Percentiles rank a stretch among this genome's conserved stretches.
Conservation (phyloP, 2,113 vertebrate genomes). For the Acrocephalus kingi region DNA sequence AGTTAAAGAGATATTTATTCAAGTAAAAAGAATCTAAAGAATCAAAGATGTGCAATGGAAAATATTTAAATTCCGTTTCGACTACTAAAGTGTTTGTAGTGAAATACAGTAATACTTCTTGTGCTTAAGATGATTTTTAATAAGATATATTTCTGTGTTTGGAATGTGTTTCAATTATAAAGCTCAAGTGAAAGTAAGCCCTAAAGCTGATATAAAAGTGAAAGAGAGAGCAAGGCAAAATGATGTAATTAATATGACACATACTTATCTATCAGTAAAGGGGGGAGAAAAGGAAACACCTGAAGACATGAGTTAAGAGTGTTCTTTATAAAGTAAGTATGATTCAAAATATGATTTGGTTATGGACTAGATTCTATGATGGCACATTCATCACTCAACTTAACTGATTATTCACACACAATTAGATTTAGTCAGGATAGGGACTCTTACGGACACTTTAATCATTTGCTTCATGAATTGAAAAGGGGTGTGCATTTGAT, state of each 20-base stretch:
- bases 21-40: background rate
- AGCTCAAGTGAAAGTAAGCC: background rate
- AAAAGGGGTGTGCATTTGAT: slow-evolving; percentile 62
- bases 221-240: background rate
- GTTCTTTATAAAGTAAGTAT: background rate
- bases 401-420: slow-evolving; percentile 45
- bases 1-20: background rate
- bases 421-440: slow-evolving; percentile 51
- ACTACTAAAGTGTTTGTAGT: background rate
- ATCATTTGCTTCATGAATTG: slow-evolving; percentile 58
- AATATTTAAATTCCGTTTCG: background rate
- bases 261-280: background rate
- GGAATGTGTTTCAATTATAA: background rate
- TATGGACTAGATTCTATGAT: background rate
- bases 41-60: background rate
- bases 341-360: background rate
- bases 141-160: background rate
- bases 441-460: slow-evolving; percentile 56
- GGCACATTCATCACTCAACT: background rate
- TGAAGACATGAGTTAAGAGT: background rate
- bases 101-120: background rate
- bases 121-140: background rate
- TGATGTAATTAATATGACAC: accelerated
- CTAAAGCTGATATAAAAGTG: background rate
- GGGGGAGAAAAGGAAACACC: background rate